Base-by-base conservation (phyloP, 2,888 invertebrate genomes). In the Timema cristinae region DNA sequence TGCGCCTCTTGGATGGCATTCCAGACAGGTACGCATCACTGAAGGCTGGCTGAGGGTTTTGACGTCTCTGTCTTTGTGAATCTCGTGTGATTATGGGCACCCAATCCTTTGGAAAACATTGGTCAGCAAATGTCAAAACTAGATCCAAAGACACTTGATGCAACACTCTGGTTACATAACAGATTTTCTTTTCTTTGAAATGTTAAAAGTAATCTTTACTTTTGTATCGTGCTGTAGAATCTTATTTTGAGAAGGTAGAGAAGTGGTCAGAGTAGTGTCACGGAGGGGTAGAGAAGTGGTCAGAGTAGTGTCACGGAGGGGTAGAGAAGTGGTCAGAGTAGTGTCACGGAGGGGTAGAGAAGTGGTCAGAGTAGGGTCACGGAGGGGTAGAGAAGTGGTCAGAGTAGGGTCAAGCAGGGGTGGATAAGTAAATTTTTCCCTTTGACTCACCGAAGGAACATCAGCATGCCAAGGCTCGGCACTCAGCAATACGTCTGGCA, bases 11-110 rank as follows among this genome's bases (percentile, higher is more conserved):
- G 59, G 92, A 90, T 13, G 97, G 94, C 90, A 97, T 91, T 11
- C 94, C 94, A 9, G 91, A 89, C 66, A 96, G 84, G 82, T 97
- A 97, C 0, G 94, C 94, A 83, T 97, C 96, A 79, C 96, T 96
- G 81, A 91, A 91, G 50, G 91, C 89, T 8, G 81, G 78, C 75
- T 85, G 86, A 11, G 81, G 75, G 69, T 76, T 78, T 75, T 1
- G 84, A 80, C 78, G 84, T 70, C 89, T 85, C 82, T 95, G 95
- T 71, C 88, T 84, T 77, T 89, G 88, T 68, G 90, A 86, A 82
- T 97, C 97, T 73, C 90, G 87, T 9, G 91, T 88, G 75, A 97
- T 92, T 75, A 95, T 91, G 9, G 95, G 94, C 74, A 95, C 90
- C 97, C 96, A 97, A 75, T 91, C 91, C 87, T 88, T 77, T 32